Evolutionary conservation across 2,888 invertebrate genomes (phyloP).

Genomic region (Melieria omissa): DNA sequence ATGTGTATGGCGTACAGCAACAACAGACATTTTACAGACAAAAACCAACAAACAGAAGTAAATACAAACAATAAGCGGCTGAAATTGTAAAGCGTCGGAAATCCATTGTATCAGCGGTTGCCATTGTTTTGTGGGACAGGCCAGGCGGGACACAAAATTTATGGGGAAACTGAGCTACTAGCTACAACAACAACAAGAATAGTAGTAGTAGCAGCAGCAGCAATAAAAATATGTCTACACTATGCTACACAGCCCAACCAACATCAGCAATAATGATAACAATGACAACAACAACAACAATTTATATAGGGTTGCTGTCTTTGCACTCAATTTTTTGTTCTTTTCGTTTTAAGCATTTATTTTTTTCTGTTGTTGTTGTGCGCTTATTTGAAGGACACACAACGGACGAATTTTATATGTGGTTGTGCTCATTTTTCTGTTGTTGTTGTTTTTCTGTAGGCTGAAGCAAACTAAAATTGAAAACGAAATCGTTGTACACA

Average conservation of each 20-base stretch:
- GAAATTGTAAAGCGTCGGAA: no score
- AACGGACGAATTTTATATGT: constrained; percentile 1
- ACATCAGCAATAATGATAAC: not conserved
- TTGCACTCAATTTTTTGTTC: not conserved
- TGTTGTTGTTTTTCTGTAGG: no score
- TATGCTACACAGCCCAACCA: not conserved
- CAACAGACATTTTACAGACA: no score
- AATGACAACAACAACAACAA: not conserved
- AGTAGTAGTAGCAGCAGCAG: not conserved
- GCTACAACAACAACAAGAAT: no score
- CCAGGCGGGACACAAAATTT: no score
- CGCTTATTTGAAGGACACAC: constrained; percentile 16
- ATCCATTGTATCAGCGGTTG: no score
- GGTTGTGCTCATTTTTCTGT: not conserved
- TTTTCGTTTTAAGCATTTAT: not conserved
- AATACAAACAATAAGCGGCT: no score
- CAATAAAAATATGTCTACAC: not conserved
- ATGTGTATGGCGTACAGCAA: no score
- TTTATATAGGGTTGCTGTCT: not conserved
- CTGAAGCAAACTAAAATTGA: not conserved
- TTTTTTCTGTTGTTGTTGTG: not conserved
- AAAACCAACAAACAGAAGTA: no score
- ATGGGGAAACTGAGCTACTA: no score
- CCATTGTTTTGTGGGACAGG: no score
- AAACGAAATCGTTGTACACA: constrained; percentile 19